Evolutionary conservation across 2,797 vertebrate genomes (phyloP).

Genomic region (Benthosema pterotum): DNA sequence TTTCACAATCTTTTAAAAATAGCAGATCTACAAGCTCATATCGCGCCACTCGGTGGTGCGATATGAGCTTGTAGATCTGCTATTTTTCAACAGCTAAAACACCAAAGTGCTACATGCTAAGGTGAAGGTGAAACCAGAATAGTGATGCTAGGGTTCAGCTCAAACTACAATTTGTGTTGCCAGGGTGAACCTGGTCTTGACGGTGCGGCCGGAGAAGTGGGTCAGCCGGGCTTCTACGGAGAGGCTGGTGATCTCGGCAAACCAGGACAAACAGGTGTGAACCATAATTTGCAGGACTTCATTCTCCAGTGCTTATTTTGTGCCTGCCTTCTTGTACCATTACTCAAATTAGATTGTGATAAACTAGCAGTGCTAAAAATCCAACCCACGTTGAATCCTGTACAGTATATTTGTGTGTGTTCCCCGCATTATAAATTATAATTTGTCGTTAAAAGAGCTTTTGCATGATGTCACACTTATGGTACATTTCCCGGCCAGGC

Average conservation of each 20-base stretch:
- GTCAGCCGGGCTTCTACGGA: conserved; percentile 81
- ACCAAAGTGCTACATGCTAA: too few relatives aligned
- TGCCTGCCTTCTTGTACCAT: conserved; percentile 9
- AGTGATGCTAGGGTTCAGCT: too few relatives aligned
- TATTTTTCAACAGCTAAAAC: too few relatives aligned
- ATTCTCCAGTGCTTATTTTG: conserved; percentile 22
- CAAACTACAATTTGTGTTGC: conserved; percentile 47
- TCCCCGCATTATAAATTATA: conserved; percentile 9
- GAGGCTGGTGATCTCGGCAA: conserved; percentile 78
- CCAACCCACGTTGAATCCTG: conserved; percentile 2
- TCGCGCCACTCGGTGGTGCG: too few relatives aligned
- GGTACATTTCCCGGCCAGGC: conserved; percentile 30
- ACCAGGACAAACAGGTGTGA: conserved; percentile 75
- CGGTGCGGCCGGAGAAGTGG: conserved; percentile 76
- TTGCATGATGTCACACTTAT: conserved; percentile 41
- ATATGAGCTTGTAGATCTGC: too few relatives aligned
- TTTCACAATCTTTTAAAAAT: too few relatives aligned
- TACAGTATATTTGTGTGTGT: neutral
- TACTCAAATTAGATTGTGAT: conserved; percentile 2
- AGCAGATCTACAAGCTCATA: too few relatives aligned
- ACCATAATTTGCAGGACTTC: conserved; percentile 18
- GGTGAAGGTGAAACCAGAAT: too few relatives aligned
- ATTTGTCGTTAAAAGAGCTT: conserved; percentile 33
- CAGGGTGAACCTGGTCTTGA: conserved; percentile 80
- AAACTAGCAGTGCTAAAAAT: conserved; percentile 23